Evolutionary conservation across 2,113 vertebrate species (phyloP).

Genomic region (Chloebia gouldiae): DNA sequence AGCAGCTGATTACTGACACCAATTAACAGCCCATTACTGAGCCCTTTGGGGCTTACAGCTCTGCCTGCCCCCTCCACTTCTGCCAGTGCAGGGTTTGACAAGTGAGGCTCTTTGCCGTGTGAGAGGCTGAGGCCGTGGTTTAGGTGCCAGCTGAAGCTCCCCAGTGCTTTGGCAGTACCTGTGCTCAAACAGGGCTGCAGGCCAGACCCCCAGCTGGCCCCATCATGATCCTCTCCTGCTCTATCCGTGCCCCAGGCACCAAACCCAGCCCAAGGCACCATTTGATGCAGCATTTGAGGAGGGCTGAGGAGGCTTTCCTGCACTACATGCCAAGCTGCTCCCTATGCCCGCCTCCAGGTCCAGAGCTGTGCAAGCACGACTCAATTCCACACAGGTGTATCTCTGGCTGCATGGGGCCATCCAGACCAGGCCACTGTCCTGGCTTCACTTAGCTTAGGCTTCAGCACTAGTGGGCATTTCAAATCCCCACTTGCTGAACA

Average conservation of each 20-base stretch:
- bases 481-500: neutral
- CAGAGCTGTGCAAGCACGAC: neutral
- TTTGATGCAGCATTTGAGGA: neutral
- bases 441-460: neutral
- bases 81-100: neutral
- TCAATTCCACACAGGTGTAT: neutral
- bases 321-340: fast-evolving
- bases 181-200: neutral
- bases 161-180: fast-evolving
- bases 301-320: neutral
- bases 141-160: neutral
- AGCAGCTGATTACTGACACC: neutral
- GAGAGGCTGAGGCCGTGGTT: neutral
- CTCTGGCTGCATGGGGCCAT: fast-evolving
- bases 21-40: neutral
- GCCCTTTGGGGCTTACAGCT: neutral
- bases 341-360: fast-evolving
- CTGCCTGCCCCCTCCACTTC: neutral
- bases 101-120: neutral
- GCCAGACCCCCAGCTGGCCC: neutral
- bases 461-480: neutral
- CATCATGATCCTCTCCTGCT: neutral
- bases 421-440: neutral
- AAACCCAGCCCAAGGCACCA: neutral
- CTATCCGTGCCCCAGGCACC: neutral